Evolutionary conservation across 2,888 invertebrate species (phyloP).

Genomic region (Drosophila phalerata): DNA sequence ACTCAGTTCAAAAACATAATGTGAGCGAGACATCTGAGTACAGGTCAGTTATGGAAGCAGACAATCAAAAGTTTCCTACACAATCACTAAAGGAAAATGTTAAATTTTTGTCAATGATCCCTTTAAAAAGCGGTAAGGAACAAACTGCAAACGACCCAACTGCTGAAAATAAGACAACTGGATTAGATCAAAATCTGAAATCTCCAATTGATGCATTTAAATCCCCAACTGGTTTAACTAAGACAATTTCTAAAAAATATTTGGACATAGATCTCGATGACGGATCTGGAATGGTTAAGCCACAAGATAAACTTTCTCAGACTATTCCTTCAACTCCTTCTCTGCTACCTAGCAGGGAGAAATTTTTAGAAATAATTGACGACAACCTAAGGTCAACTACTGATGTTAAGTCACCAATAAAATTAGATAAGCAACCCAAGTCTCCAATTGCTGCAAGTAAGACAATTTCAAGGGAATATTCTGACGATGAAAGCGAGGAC

Average conservation of each 20-base stretch:
- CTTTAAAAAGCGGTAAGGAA: neutral
- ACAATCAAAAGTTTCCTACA: slow-evolving; percentile 44
- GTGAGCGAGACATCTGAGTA: neutral
- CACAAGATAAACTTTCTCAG: neutral
- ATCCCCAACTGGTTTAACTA: neutral
- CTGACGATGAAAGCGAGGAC: neutral
- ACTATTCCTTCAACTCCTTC: neutral
- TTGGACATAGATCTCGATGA: slow-evolving; percentile 16
- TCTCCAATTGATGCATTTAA: neutral
- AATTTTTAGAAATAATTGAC: neutral
- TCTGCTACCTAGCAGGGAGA: neutral
- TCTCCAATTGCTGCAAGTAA: neutral
- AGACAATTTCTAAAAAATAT: slow-evolving; percentile 1
- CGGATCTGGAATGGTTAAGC: slow-evolving; percentile 8
- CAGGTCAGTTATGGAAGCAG: neutral
- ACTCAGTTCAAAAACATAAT: neutral
- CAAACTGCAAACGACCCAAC: neutral
- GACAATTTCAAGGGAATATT: neutral
- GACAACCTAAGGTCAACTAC: neutral
- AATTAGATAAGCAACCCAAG: neutral
- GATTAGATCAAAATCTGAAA: neutral
- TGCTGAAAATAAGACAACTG: neutral
- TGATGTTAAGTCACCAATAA: neutral
- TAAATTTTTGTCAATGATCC: neutral
- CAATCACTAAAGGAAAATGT: neutral